These are phyloP conservation scores for Myotis myotis DNA, from an alignment of 2,797 vertebrate species.

Conservation along the genomic window DNA sequence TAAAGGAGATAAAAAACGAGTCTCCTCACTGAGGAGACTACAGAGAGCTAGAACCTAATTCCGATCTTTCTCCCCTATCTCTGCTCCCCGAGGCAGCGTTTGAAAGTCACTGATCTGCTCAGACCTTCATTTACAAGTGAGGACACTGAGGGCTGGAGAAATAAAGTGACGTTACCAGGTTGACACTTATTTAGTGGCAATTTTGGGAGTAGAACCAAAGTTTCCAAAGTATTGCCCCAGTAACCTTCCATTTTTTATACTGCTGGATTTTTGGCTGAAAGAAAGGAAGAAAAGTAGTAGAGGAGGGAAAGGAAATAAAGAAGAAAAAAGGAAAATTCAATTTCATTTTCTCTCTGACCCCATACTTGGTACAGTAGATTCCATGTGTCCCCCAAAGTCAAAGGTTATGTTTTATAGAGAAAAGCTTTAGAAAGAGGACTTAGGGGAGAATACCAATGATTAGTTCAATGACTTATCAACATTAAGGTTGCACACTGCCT, in stretches of 20 bases:
- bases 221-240: not conserved
- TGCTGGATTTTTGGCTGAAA: not conserved
- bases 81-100: not conserved
- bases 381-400: not conserved
- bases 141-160: not conserved
- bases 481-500: not conserved
- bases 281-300: not conserved
- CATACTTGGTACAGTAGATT: not conserved
- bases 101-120: not conserved
- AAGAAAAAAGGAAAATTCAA: not conserved
- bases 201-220: not conserved
- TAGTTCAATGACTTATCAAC: not conserved
- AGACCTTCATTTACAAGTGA: slow-evolving; percentile 18
- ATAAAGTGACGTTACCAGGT: not conserved
- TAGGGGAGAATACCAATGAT: not conserved
- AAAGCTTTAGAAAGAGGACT: not conserved
- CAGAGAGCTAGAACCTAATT: not conserved
- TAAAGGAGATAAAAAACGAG: not conserved
- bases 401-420: not conserved
- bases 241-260: not conserved
- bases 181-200: not conserved
- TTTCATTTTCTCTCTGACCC: not conserved
- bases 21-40: not conserved
- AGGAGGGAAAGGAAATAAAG: not conserved
- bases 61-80: not conserved